phyloP scores from a whole-genome alignment of 2,888 invertebrate genomes.

The Drosophila infuscata region DNA sequence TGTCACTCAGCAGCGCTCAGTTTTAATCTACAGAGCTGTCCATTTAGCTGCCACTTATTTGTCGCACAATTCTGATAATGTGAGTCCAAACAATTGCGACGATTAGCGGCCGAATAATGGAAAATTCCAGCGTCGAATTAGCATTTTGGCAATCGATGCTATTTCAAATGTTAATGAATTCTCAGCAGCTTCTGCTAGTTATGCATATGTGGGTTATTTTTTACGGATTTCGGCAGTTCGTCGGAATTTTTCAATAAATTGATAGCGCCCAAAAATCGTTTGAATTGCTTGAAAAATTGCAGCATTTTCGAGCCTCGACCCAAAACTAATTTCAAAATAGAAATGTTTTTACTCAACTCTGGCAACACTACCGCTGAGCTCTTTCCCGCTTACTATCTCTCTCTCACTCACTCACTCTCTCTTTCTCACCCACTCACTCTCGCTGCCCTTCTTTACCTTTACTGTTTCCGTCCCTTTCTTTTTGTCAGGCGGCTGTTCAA shows the following conservation, averaged over 20 bases:
- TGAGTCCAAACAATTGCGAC: constrained; percentile 35
- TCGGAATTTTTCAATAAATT: constrained; percentile 2
- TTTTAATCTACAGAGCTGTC: not conserved
- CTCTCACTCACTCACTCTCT: not conserved
- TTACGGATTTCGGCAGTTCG: not conserved
- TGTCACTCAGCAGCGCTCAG: not conserved
- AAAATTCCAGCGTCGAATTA: constrained; percentile 38
- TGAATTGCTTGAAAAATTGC: not conserved
- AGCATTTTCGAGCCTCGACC: not conserved
- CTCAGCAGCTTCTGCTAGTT: not conserved
- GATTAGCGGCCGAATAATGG: constrained; percentile 19
- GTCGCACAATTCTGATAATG: constrained; percentile 23
- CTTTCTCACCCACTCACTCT: not conserved
- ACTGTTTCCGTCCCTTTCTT: not conserved
- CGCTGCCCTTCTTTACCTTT: not conserved
- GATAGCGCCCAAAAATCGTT: constrained; percentile 6
- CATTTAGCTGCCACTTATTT: constrained; percentile 18
- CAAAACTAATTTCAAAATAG: constrained; percentile 3
- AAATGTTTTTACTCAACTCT: constrained; percentile 23
- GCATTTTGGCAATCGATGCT: constrained; percentile 26
- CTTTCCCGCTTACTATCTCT: not conserved
- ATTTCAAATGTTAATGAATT: not conserved
- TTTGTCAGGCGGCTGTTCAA: constrained; percentile 31
- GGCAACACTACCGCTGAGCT: constrained; percentile 21
- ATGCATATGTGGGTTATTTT: not conserved